Evolutionary conservation across 2,113 vertebrate species (phyloP).

Genomic region (Trichomycterus rosablanca): DNA sequence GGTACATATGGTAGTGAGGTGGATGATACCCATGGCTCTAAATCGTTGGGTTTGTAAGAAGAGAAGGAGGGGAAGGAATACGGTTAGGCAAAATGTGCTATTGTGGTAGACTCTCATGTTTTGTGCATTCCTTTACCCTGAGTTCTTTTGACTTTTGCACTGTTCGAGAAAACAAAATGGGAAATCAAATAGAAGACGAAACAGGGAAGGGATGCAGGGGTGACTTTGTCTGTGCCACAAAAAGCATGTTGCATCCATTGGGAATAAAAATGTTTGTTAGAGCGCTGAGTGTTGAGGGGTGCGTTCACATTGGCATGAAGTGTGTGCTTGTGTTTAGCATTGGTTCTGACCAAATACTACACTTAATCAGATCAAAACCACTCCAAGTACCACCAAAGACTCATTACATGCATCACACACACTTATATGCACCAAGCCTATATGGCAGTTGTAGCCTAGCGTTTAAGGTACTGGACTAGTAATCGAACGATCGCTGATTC

Average conservation of each 20-base stretch:
- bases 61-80: constrained; percentile 36
- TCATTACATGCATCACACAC: too few species aligned
- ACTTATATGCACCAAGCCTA: too few species aligned
- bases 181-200: constrained; percentile 66
- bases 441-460: too few species aligned
- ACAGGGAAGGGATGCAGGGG: constrained; percentile 51
- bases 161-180: constrained; percentile 53
- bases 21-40: too few species aligned
- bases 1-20: constrained; percentile 24
- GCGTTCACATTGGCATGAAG: too few species aligned
- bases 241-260: too few species aligned
- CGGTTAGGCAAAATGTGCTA: constrained; percentile 58
- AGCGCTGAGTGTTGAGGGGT: neutral
- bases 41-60: constrained; percentile 17
- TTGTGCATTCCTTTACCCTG: constrained; percentile 62
- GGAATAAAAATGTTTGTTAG: constrained; percentile 1
- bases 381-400: too few species aligned
- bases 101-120: constrained; percentile 57
- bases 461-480: too few species aligned
- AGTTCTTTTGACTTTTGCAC: constrained; percentile 58
- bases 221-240: constrained; percentile 15
- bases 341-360: too few species aligned
- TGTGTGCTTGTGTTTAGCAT: too few species aligned
- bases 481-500: too few species aligned
- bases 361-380: too few species aligned